Evolutionary conservation across 2,797 vertebrate genomes (phyloP).

Genomic region (Vireo griseus): DNA sequence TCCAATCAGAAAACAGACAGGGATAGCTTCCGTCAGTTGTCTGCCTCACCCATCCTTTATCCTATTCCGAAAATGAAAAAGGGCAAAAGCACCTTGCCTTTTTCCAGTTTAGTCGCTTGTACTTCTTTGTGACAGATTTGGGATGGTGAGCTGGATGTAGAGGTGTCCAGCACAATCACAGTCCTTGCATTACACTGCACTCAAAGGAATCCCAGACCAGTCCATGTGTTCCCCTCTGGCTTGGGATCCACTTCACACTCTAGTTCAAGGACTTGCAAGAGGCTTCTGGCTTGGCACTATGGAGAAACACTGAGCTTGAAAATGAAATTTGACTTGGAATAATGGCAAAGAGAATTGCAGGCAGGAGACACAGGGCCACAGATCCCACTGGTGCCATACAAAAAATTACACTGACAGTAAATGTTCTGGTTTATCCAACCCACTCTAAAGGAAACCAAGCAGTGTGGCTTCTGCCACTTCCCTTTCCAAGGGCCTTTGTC

Average conservation of each 20-base stretch:
- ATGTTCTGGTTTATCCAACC: neutral
- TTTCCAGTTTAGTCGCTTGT: neutral
- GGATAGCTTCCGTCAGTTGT: neutral
- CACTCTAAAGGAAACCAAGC: neutral
- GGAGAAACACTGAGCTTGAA: neutral
- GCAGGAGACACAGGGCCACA: fast-evolving
- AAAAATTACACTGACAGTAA: neutral
- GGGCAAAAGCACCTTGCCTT: neutral
- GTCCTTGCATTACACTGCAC: neutral
- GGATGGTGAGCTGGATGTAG: neutral
- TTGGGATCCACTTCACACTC: neutral
- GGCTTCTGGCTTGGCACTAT: neutral
- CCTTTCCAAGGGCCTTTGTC: neutral
- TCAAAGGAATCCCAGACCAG: neutral
- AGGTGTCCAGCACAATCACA: neutral
- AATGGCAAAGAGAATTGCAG: neutral
- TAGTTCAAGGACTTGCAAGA: neutral
- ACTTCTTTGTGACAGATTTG: neutral
- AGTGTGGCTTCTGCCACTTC: conserved; percentile 24
- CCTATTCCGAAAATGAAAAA: neutral
- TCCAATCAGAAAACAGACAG: neutral
- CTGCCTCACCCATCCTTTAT: neutral
- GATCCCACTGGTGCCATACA: neutral
- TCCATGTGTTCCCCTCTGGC: neutral
- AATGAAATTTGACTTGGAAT: neutral